Evolutionary conservation across 2,113 vertebrate genomes (phyloP).

Genomic region (Melanostigma gelatinosum): DNA sequence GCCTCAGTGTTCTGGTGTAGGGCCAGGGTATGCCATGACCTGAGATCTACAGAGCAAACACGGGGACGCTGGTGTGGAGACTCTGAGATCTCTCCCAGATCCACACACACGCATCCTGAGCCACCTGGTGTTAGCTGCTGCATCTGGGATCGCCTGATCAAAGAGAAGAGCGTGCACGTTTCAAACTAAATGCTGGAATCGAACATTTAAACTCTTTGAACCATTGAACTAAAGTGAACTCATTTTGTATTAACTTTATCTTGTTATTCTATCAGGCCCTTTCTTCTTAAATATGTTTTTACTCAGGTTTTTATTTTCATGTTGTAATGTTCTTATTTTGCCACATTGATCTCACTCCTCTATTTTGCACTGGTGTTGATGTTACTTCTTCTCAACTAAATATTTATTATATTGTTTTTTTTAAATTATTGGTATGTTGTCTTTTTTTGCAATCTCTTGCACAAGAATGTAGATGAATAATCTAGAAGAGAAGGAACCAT

Average conservation of each 20-base stretch:
- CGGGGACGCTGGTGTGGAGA: neutral
- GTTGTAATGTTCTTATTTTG: neutral
- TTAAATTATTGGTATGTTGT: no score
- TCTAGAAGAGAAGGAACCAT: neutral
- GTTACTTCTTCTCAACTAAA: no score
- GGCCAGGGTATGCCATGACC: neutral
- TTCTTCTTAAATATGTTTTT: neutral
- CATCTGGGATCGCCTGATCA: neutral
- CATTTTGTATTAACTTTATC: no score
- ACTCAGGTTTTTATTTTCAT: neutral
- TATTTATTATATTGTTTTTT: no score
- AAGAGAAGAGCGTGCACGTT: neutral
- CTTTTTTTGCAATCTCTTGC: no score
- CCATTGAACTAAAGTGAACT: no score
- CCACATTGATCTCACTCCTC: no score
- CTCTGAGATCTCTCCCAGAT: neutral
- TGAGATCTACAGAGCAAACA: neutral
- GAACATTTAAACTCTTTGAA: neutral
- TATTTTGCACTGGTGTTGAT: no score
- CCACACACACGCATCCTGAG: constrained; percentile 2
- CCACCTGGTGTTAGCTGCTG: constrained; percentile 30
- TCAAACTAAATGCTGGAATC: neutral
- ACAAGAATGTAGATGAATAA: neutral
- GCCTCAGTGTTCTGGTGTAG: neutral
- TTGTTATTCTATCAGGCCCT: no score